A percentile compares a stretch with the other conserved stretches of the same genome.
phyloP scores from a whole-genome alignment of 2,113 vertebrate species.

The Nycticebus coucang region DNA sequence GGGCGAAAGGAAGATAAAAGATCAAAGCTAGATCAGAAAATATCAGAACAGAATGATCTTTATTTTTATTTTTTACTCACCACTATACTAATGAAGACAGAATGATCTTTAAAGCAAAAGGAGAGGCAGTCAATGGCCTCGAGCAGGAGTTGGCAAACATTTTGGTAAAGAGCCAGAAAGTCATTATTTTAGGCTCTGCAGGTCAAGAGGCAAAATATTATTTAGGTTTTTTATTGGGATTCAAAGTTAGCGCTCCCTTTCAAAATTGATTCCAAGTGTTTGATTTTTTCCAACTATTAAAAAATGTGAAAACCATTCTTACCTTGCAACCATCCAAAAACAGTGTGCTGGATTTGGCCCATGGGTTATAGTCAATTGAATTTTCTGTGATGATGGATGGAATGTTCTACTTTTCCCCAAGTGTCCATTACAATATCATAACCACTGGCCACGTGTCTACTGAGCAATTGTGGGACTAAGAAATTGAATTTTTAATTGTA shows the following conservation, averaged over 20 bases:
- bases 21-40: neutral
- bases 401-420: fast-evolving
- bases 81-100: neutral
- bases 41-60: neutral
- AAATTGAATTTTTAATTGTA: neutral
- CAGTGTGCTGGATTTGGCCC: neutral
- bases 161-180: neutral
- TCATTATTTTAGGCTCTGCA: neutral
- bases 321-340: neutral
- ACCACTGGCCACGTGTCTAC: neutral
- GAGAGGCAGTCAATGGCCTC: neutral
- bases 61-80: too few species aligned
- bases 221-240: neutral
- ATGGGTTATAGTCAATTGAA: neutral
- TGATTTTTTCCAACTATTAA: neutral
- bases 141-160: neutral
- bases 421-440: neutral
- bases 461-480: neutral
- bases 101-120: neutral
- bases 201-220: slow-evolving; percentile 5
- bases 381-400: neutral
- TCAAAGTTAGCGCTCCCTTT: neutral
- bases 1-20: neutral
- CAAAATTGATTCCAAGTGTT: neutral
- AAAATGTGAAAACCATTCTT: neutral